These are phyloP conservation scores for Pyrgilauda ruficollis DNA, from an alignment of 2,113 vertebrate genomes.

Conservation along the genomic window DNA sequence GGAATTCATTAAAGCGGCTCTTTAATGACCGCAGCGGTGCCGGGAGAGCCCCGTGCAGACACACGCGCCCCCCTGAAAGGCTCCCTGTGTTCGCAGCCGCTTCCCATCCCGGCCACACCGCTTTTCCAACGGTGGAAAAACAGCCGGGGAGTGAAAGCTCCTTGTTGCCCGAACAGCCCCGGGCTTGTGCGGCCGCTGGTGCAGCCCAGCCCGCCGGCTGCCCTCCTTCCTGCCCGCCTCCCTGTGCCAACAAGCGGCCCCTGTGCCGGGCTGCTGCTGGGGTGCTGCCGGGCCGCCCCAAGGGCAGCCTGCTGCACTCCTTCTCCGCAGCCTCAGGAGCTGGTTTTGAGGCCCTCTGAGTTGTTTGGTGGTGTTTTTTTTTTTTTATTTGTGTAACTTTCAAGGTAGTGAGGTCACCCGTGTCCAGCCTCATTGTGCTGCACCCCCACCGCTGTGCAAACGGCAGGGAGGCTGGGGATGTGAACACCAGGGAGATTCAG, in stretches of 20 bases:
- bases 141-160: conserved; percentile 6
- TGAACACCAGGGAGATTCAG: not conserved
- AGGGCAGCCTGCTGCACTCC: not conserved
- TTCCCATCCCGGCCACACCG: not conserved
- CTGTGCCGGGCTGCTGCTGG: not conserved
- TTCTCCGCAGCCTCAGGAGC: not conserved
- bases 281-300: not conserved
- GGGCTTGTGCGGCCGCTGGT: not conserved
- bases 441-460: no score
- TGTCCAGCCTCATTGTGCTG: no score
- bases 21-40: not conserved
- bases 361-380: not conserved
- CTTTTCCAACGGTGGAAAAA: conserved; percentile 44
- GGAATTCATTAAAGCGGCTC: conserved; percentile 18
- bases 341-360: not conserved
- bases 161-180: conserved; percentile 27
- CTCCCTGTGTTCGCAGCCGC: not conserved
- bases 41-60: not conserved
- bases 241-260: not conserved
- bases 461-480: not conserved
- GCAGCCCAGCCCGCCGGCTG: not conserved
- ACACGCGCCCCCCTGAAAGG: not conserved
- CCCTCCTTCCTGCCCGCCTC: not conserved
- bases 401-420: no score
- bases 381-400: no score